phyloP scores from a whole-genome alignment of 1,140 invertebrate genomes.

The Linepithema humile region DNA sequence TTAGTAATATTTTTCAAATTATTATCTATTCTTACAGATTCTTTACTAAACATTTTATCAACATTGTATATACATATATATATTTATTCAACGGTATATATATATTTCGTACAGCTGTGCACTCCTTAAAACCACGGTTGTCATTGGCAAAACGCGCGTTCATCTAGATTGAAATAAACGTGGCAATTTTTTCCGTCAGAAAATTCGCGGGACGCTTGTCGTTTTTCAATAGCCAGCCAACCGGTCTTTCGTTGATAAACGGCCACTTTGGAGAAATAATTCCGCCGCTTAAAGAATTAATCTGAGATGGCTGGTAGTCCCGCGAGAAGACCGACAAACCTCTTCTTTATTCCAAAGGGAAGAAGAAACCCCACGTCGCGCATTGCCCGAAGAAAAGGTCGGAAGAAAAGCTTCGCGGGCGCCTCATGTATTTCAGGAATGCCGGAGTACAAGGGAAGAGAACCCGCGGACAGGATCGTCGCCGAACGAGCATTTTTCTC shows the following conservation, averaged over 20 bases:
- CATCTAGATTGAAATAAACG: constrained; percentile 2
- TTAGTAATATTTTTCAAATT: too few relatives aligned
- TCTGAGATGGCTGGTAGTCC: constrained; percentile 42
- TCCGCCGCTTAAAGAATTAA: constrained; percentile 52
- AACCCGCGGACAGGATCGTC: constrained; percentile 6
- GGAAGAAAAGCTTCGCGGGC: constrained; percentile 8
- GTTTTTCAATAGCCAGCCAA: background rate
- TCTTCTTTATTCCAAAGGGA: constrained; percentile 42
- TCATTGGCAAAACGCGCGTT: background rate
- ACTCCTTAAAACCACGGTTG: background rate
- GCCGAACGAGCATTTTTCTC: constrained; percentile 12
- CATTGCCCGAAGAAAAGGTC: constrained; percentile 21
- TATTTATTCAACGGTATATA: too few relatives aligned
- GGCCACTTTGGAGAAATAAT: constrained; percentile 55
- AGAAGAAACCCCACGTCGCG: background rate
- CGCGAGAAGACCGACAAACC: constrained; percentile 31
- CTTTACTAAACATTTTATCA: too few relatives aligned
- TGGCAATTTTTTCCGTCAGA: constrained; percentile 7
- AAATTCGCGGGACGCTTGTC: constrained; percentile 20
- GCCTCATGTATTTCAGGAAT: constrained; percentile 37
- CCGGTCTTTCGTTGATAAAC: constrained; percentile 38
- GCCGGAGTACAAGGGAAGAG: constrained; percentile 17
- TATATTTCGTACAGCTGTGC: background rate
- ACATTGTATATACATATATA: too few relatives aligned
- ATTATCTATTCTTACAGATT: too few relatives aligned